These are phyloP conservation scores for Etia nguti DNA, from an alignment of 2,113 vertebrate genomes.

Conservation along the genomic window DNA sequence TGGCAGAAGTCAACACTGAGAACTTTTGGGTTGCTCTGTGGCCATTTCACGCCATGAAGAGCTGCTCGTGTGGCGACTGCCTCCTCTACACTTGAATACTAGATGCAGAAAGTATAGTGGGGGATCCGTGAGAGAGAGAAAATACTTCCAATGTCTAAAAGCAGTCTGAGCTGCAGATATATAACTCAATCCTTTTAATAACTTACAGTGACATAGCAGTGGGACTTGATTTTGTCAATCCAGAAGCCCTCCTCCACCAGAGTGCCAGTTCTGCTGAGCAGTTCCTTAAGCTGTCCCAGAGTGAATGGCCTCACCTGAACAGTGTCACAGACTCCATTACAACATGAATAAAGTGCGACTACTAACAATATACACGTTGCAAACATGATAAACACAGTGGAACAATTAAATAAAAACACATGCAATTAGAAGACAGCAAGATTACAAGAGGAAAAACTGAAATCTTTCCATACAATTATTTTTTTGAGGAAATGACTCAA, in stretches of 20 bases:
- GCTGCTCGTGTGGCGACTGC: slow-evolving; percentile 81
- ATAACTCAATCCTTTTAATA: background rate
- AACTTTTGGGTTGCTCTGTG: slow-evolving; percentile 89
- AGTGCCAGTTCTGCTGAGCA: slow-evolving; percentile 82
- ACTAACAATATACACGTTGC: background rate
- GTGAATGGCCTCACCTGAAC: slow-evolving; percentile 87
- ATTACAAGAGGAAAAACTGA: background rate
- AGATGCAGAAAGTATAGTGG: background rate
- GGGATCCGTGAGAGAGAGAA: background rate
- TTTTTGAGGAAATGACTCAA: background rate
- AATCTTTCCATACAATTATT: background rate
- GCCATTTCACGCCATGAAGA: slow-evolving; percentile 91
- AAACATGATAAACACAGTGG: background rate
- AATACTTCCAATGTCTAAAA: background rate
- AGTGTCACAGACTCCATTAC: background rate
- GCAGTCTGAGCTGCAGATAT: background rate
- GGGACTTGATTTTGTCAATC: slow-evolving; percentile 94
- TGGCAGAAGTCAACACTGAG: slow-evolving; percentile 87
- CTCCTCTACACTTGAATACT: slow-evolving; percentile 85
- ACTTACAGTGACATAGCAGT: slow-evolving; percentile 88
- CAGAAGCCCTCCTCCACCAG: slow-evolving; percentile 87
- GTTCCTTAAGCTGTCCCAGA: slow-evolving; percentile 86
- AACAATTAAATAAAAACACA: background rate
- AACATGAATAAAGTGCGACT: background rate
- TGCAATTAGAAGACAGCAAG: background rate